Evolutionary conservation across 2,888 invertebrate genomes (phyloP).

Genomic region (Zootermopsis nevadensis): DNA sequence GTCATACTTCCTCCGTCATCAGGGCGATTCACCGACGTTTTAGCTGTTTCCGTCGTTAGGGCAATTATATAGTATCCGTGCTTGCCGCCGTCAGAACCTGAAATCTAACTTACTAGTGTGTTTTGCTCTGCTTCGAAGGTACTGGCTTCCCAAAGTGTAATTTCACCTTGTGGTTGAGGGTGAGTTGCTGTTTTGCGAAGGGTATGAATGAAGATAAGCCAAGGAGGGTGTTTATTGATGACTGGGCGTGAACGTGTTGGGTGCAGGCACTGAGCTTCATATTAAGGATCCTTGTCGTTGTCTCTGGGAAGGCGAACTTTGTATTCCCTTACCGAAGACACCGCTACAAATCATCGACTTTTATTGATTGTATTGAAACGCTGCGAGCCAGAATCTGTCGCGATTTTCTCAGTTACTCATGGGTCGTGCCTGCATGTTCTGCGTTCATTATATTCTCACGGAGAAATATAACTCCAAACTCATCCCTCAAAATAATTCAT

Average conservation of each 20-base stretch:
- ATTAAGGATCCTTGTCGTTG: not conserved
- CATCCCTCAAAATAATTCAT: too few species aligned
- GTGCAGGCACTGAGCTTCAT: not conserved
- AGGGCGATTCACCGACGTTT: too few species aligned
- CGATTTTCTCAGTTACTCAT: too few species aligned
- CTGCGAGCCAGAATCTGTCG: not conserved
- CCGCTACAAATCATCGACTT: not conserved
- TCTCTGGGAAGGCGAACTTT: not conserved
- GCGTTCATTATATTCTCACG: too few species aligned
- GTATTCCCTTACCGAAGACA: not conserved
- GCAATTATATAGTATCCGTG: too few species aligned
- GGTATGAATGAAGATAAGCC: not conserved
- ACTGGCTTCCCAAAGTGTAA: not conserved
- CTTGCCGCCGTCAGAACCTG: too few species aligned
- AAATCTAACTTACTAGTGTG: not conserved
- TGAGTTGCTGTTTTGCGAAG: not conserved
- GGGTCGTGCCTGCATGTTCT: too few species aligned
- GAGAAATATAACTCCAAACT: too few species aligned
- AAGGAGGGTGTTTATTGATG: not conserved
- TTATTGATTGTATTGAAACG: constrained; percentile 3
- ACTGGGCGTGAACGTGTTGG: not conserved
- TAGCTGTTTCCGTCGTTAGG: too few species aligned
- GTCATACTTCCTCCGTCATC: too few species aligned
- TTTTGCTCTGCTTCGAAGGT: not conserved
- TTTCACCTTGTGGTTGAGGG: not conserved